These are phyloP conservation scores for Tokudaia tokunoshimensis DNA, from an alignment of 2,797 vertebrate species.

Conservation along the genomic window DNA sequence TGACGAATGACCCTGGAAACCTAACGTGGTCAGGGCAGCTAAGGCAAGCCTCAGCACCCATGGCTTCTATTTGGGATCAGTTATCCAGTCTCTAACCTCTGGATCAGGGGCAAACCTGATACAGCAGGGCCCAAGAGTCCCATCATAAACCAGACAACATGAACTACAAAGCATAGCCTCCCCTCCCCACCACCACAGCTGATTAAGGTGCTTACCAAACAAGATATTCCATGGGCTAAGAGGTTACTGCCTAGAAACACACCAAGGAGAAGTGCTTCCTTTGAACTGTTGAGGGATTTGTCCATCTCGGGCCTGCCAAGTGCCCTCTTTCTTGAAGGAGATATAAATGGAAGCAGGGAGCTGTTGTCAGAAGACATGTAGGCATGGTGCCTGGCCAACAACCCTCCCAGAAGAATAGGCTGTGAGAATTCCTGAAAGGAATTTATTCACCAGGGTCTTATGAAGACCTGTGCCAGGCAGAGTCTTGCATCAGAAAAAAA, in stretches of 20 bases:
- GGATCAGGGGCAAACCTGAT: background rate
- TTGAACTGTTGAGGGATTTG: background rate
- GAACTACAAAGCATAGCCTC: background rate
- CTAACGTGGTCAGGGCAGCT: background rate
- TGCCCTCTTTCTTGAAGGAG: background rate
- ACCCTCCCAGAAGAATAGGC: background rate
- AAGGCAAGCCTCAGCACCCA: background rate
- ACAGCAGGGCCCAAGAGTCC: background rate
- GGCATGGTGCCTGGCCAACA: background rate
- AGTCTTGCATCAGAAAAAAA: background rate
- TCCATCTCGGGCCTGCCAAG: background rate
- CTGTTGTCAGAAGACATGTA: background rate
- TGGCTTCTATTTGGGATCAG: background rate
- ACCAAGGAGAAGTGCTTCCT: background rate
- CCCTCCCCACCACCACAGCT: too few relatives aligned
- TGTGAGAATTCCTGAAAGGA: background rate
- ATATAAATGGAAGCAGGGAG: background rate
- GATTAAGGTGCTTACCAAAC: background rate
- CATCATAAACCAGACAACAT: background rate
- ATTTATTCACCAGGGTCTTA: background rate
- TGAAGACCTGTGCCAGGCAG: background rate
- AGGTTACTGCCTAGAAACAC: background rate
- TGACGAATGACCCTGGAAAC: background rate
- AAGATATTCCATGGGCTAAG: background rate
- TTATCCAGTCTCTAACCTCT: background rate